These are phyloP conservation scores for Sebastes itinus DNA, from an alignment of 2,797 vertebrate genomes.

Conservation along the genomic window DNA sequence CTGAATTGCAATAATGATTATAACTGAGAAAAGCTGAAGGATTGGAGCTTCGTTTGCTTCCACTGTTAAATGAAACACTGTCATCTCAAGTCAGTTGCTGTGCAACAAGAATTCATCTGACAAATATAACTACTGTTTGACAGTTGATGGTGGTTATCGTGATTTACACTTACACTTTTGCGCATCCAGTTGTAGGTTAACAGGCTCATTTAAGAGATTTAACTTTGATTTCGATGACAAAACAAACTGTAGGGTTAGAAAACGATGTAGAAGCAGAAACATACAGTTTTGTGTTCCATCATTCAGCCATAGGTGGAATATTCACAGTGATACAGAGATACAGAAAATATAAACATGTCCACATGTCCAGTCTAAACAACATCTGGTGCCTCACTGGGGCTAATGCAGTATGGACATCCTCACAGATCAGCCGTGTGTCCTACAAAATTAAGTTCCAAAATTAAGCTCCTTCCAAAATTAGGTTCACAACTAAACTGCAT, in stretches of 20 bases:
- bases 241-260: not conserved
- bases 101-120: not conserved
- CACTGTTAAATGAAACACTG: not conserved
- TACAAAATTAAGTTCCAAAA: too few species aligned
- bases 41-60: not conserved
- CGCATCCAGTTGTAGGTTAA: not conserved
- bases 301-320: not conserved
- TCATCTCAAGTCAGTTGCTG: not conserved
- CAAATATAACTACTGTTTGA: not conserved
- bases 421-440: not conserved
- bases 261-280: not conserved
- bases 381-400: not conserved
- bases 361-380: slow-evolving; percentile 9
- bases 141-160: not conserved
- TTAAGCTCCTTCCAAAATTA: too few species aligned
- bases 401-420: not conserved
- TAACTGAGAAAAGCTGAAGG: slow-evolving; percentile 18
- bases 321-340: not conserved
- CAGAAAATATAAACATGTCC: not conserved
- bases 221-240: not conserved
- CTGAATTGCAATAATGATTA: slow-evolving; percentile 21
- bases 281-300: not conserved
- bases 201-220: not conserved
- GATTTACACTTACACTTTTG: not conserved
- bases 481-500: too few species aligned